Evolutionary conservation across 2,888 invertebrate species (phyloP), one percentile per base, ranked within the genome.

Genomic region (Empis stercorea): DNA sequence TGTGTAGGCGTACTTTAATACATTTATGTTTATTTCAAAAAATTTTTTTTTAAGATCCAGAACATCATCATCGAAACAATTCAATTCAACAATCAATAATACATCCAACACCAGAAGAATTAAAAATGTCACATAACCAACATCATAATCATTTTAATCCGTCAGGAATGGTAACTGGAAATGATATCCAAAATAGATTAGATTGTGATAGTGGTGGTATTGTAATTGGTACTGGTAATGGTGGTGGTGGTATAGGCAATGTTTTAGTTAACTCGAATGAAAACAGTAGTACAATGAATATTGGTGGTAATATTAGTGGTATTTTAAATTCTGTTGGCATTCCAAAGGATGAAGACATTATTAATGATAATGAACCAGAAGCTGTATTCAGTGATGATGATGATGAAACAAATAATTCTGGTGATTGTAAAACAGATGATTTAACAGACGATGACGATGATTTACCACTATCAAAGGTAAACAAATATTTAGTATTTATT

Each of bases 381-480:
- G 43, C 30, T 40, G 48, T 43, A 51, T 54, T 47, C 23, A 52
- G 52, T 47, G 49, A 49, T 39, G 51, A 49, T 20, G 65, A 83
- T 78, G 59, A 82, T 77, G 39, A 84, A 78, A 56, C 83, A 78
- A 59, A 52, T 14, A 60, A 20, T 34, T 41, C 13, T 1, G 32
- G 57, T 40, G 56, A 55, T 45, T 52, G 51, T 36, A 68, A 66
- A 54, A 63, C 54, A 23, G 69, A 68, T 13, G 70, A 70, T 46
- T 61, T 68, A 45, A 70, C 70, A 1, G 69, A 70, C 49, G 70
- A 70, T 47, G 70, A 70, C 48, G 87, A 86, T 57, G 86, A 86
- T 62, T 74, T 86, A 55, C 86, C 86, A 10, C 63, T 87, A 23
- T 85, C 87, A 2, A 84, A 86, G 70, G 81, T 87, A 32, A 73